Percentiles rank a stretch among this genome's conserved stretches.
Conservation (phyloP, 2,888 invertebrate genomes). For the Tetropium fuscum region DNA sequence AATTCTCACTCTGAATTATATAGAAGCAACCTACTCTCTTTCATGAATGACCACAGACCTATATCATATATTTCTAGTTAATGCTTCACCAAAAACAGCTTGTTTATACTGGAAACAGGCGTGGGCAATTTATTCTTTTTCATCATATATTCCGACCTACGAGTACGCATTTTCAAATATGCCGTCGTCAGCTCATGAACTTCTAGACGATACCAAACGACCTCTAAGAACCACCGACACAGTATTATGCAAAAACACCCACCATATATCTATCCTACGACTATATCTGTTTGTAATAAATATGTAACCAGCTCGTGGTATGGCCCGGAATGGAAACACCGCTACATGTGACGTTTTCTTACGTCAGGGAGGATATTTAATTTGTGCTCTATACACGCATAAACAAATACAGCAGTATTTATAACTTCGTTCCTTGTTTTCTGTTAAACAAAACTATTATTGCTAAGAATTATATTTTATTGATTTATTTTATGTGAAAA, state of each 20-base stretch:
- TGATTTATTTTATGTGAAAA: too few species aligned
- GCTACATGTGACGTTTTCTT: conserved; percentile 31
- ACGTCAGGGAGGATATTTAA: too few species aligned
- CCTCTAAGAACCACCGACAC: conserved; percentile 31
- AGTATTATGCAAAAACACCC: conserved; percentile 33
- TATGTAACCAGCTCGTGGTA: conserved; percentile 18
- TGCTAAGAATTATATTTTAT: too few species aligned
- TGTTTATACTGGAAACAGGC: conserved; percentile 4
- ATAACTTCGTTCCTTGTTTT: too few species aligned
- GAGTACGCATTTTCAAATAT: background rate
- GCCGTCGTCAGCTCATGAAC: conserved; percentile 24
- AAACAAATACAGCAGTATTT: too few species aligned
- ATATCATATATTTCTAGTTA: background rate
- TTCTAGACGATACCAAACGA: conserved; percentile 29
- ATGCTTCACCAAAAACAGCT: conserved; percentile 10
- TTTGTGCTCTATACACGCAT: too few species aligned
- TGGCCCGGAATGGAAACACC: conserved; percentile 39
- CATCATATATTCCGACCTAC: conserved; percentile 16
- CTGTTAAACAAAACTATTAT: too few species aligned
- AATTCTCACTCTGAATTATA: conserved; percentile 8
- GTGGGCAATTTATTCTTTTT: conserved; percentile 18
- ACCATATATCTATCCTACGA: conserved; percentile 25
- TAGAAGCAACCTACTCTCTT: background rate
- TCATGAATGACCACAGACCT: background rate
- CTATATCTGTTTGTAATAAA: conserved; percentile 4